phyloP scores from a whole-genome alignment of 2,888 invertebrate species.

The Pandemis heparana region DNA sequence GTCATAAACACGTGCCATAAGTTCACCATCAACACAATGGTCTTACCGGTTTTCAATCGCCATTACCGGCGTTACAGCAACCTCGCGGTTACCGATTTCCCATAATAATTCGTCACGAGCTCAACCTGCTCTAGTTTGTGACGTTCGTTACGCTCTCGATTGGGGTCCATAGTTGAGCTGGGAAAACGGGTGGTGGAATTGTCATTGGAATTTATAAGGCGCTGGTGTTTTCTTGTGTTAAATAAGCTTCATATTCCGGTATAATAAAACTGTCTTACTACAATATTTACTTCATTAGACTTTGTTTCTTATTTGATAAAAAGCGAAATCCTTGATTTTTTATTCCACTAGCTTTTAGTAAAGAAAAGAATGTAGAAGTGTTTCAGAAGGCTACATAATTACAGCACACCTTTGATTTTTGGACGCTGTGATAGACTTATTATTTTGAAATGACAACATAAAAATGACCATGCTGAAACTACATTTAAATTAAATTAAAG shows the following conservation, averaged over 20 bases:
- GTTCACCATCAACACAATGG: not conserved
- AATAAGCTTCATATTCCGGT: not conserved
- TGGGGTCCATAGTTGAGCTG: slow-evolving; percentile 17
- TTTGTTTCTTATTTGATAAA: no score
- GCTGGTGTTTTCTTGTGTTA: not conserved
- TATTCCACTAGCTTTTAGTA: no score
- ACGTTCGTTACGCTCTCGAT: slow-evolving; percentile 40
- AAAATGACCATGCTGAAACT: no score
- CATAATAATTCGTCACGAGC: slow-evolving; percentile 41
- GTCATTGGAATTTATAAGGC: not conserved
- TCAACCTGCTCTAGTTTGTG: slow-evolving; percentile 36
- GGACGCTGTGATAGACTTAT: no score
- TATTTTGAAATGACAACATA: no score
- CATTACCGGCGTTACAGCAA: slow-evolving; percentile 42
- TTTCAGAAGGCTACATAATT: no score
- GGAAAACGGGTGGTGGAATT: slow-evolving; percentile 2
- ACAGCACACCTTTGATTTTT: no score
- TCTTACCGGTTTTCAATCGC: slow-evolving; percentile 14
- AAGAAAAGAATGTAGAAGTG: no score
- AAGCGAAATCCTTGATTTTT: no score
- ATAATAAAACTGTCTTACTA: no score
- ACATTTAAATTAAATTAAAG: no score
- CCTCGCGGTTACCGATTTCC: slow-evolving; percentile 41
- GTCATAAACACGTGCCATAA: slow-evolving; percentile 4
- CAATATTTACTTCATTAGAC: no score